phyloP scores from a whole-genome alignment of 2,797 vertebrate species.

The Yasuhikotakia modesta region DNA sequence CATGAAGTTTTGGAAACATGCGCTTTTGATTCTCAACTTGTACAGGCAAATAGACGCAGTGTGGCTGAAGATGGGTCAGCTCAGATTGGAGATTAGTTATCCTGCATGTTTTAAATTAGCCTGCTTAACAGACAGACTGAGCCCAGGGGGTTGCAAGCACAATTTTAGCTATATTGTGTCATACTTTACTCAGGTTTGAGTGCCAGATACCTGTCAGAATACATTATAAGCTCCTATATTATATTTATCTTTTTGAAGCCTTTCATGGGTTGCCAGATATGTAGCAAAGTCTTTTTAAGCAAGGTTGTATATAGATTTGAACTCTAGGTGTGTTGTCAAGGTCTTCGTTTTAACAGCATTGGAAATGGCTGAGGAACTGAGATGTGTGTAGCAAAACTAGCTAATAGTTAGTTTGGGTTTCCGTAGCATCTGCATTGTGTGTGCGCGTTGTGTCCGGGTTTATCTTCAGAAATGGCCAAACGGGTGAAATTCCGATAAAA shows the following conservation, averaged over 20 bases:
- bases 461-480: background rate
- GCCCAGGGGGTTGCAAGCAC: background rate
- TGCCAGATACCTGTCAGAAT: background rate
- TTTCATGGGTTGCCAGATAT: background rate
- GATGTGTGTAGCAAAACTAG: background rate
- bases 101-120: background rate
- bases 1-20: constrained; percentile 4
- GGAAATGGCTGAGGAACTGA: background rate
- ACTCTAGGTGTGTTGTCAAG: too few species aligned
- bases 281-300: background rate
- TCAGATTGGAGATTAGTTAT: background rate
- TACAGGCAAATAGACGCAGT: constrained; percentile 29
- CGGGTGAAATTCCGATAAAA: background rate
- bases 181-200: background rate
- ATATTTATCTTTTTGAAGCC: too few species aligned
- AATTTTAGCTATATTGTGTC: background rate
- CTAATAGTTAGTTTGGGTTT: background rate
- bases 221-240: background rate
- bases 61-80: constrained; percentile 12
- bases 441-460: background rate
- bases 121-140: background rate
- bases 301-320: background rate
- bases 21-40: constrained; percentile 15
- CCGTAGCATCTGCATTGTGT: background rate
- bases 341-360: background rate